Evolutionary conservation across 2,113 vertebrate genomes (phyloP), one percentile per base, ranked within the genome.

Genomic region (Pagrus major): DNA sequence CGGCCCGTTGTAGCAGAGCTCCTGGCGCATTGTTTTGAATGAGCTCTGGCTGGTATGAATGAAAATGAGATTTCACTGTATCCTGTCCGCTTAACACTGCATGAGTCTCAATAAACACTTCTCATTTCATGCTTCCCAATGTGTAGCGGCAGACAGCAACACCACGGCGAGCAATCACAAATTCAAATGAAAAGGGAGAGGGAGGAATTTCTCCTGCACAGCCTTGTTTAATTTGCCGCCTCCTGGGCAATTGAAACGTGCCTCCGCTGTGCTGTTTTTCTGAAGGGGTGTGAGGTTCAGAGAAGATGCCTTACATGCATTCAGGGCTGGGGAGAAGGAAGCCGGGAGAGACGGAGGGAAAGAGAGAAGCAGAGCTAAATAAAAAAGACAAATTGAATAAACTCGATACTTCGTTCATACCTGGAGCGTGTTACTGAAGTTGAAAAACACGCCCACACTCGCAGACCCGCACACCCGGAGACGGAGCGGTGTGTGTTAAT

Each of bases 61-160:
- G 81, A 81, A 87, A 92, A 90, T 80, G 80, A 83, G 87, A 91
- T 90, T 90, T 83, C 44, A 71, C 70, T 83, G 86, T 81, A 80
- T 89, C 69, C 88, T 78, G 85, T 89, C 83, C 55, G 68, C 84
- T 85, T 81, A 77, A 86, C 84, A 49, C 82, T 23, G 59, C 81
- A 70, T 41, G 86, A 84, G 86, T 80, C 89, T 81, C 81, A 82
- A 86, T 88, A 89, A 90, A 89, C 88, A 83, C 83, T 73, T 81
- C 83, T 90, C 87, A 91, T 90, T 89, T 92, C 86, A 91, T 87
- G 86, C 91, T 92, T 89, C 81, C 83, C 83, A 91, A 90, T 52
- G 89, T 88, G 88, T 55, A 54, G 86, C 72, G 39, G 77, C 86
- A 86, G 82, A 83, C 80, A 67, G 86, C 83, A 82, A 55, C 78